Conservation (phyloP, 2,113 vertebrate genomes). For the Macaca mulatta region DNA sequence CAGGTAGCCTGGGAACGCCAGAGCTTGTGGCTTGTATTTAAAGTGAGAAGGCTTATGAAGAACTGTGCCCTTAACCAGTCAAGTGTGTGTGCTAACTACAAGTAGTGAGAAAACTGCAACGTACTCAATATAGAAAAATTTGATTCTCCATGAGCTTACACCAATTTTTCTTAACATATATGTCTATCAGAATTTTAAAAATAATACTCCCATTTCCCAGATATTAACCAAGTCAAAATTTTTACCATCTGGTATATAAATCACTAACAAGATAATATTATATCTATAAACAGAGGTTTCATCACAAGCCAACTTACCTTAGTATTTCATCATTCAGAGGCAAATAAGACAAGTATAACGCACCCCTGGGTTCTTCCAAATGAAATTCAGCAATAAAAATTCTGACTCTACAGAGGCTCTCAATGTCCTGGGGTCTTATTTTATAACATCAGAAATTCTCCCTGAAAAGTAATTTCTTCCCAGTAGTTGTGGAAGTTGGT, state of each 20-base stretch:
- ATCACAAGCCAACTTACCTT: constrained; percentile 19
- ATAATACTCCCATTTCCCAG: not conserved
- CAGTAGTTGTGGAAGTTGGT: not conserved
- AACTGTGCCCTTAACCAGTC: not conserved
- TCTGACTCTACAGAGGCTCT: not conserved
- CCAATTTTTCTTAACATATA: not conserved
- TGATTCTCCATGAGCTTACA: not conserved
- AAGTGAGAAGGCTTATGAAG: not conserved
- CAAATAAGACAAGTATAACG: constrained; percentile 11
- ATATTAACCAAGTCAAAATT: constrained; percentile 4
- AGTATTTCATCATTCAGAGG: constrained; percentile 6
- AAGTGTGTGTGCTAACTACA: not conserved
- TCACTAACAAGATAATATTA: not conserved
- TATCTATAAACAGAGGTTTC: not conserved
- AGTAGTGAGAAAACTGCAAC: not conserved
- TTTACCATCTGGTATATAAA: not conserved
- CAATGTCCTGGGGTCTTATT: not conserved
- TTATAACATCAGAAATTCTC: constrained; percentile 40
- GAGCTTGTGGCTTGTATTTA: not conserved
- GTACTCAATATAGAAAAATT: not conserved
- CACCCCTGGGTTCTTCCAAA: not conserved
- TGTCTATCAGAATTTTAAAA: not conserved
- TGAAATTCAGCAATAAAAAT: constrained; percentile 8
- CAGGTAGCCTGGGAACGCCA: not conserved
- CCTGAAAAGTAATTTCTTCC: not conserved